A percentile compares a stretch with the other conserved stretches of the same genome.
These are phyloP conservation scores for Onychostoma macrolepis DNA, from an alignment of 2,113 vertebrate genomes.

Conservation along the genomic window DNA sequence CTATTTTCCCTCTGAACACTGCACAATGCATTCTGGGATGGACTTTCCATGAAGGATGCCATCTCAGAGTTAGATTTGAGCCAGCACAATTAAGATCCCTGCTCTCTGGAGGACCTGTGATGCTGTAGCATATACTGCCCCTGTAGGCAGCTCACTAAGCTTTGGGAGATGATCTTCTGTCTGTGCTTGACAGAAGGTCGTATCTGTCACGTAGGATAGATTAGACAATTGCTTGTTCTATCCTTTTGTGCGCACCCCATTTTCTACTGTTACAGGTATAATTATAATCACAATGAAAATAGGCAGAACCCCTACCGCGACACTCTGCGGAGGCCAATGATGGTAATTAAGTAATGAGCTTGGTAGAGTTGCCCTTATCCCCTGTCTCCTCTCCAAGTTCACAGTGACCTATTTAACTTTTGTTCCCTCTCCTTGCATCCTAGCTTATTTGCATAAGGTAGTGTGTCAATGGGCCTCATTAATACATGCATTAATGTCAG, in stretches of 20 bases:
- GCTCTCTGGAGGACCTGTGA: not conserved
- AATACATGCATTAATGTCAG: conserved; percentile 68
- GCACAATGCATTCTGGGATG: not conserved
- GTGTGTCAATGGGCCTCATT: conserved; percentile 65
- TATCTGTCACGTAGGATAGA: not conserved
- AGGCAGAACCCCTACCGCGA: conserved; percentile 27
- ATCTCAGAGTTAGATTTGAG: not conserved
- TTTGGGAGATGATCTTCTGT: not conserved
- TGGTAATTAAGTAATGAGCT: conserved; percentile 56
- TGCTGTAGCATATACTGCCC: not conserved
- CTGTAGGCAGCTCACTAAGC: not conserved
- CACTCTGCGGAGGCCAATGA: conserved; percentile 28
- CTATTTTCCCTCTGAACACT: no score
- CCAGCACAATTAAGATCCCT: not conserved
- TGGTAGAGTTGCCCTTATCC: conserved; percentile 43
- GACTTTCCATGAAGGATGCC: not conserved
- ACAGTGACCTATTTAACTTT: conserved; percentile 61
- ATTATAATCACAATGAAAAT: conserved; percentile 50
- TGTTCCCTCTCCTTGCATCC: conserved; percentile 48
- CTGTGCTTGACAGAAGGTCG: not conserved
- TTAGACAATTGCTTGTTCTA: conserved; percentile 12
- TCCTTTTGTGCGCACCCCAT: conserved; percentile 21
- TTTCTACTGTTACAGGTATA: conserved; percentile 47
- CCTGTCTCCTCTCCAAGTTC: conserved; percentile 54
- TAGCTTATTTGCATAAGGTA: conserved; percentile 61